These are phyloP conservation scores for Taeniopygia guttata DNA, from an alignment of 2,797 vertebrate genomes.

Conservation along the genomic window DNA sequence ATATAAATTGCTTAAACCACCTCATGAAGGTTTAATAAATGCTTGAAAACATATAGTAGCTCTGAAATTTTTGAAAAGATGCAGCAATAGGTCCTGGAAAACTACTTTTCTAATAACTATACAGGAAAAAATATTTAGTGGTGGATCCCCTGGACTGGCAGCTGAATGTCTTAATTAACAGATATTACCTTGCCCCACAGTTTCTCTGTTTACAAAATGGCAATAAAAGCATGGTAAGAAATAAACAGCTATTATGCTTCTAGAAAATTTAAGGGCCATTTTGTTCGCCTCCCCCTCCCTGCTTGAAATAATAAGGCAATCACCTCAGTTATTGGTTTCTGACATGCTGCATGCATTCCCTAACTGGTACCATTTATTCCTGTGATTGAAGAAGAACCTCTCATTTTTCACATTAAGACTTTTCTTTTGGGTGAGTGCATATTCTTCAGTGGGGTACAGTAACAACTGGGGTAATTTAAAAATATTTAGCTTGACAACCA, in stretches of 20 bases:
- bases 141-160: not conserved
- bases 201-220: not conserved
- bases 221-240: not conserved
- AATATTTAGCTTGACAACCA: not conserved
- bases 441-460: not conserved
- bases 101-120: not conserved
- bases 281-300: not conserved
- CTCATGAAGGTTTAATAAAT: not conserved
- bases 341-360: not conserved
- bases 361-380: not conserved
- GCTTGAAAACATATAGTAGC: not conserved
- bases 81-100: not conserved
- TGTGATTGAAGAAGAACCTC: not conserved
- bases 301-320: not conserved
- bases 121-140: not conserved
- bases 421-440: not conserved
- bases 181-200: not conserved
- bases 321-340: not conserved
- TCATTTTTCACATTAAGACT: not conserved
- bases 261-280: not conserved
- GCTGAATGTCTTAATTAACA: not conserved
- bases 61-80: not conserved
- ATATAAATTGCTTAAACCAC: not conserved
- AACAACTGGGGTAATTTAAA: not conserved
- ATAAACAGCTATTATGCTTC: not conserved